Evolutionary conservation across 2,888 invertebrate genomes (phyloP).

Genomic region (Gastracanthus pulcherrimus): DNA sequence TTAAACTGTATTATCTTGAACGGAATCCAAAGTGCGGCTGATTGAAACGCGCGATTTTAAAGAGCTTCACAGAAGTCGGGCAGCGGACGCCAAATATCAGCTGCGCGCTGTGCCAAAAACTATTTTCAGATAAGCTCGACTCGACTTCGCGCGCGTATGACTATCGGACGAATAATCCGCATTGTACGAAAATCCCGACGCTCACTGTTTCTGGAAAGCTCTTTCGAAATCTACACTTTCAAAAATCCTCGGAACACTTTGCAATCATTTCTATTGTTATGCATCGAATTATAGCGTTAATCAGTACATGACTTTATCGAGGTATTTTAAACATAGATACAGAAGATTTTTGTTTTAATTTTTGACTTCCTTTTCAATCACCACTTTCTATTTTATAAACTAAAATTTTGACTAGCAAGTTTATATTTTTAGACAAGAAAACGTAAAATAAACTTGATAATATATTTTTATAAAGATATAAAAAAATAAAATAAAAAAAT

Average conservation of each 20-base stretch:
- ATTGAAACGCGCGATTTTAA: constrained; percentile 10
- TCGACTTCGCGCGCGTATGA: constrained; percentile 27
- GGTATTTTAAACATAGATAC: not conserved
- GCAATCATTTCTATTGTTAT: not conserved
- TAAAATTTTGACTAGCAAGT: too few species aligned
- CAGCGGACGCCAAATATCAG: constrained; percentile 42
- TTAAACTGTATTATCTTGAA: not conserved
- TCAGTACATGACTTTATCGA: not conserved
- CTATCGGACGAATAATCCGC: constrained; percentile 14
- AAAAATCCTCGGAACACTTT: not conserved
- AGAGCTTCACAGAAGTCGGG: constrained; percentile 33
- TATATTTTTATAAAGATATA: too few species aligned
- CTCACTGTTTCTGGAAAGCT: constrained; percentile 36
- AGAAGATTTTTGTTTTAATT: too few species aligned
- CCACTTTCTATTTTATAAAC: too few species aligned
- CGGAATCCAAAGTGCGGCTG: not conserved
- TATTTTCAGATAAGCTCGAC: constrained; percentile 52
- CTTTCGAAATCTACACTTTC: constrained; percentile 17
- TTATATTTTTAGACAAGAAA: too few species aligned
- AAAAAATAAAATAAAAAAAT: too few species aligned
- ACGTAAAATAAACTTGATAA: too few species aligned
- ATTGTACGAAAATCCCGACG: constrained; percentile 16
- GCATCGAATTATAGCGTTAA: not conserved
- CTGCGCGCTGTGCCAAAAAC: constrained; percentile 44
- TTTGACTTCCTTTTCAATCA: too few species aligned